Conservation (phyloP, 2,888 invertebrate genomes). For the Lasioglossum figueresi region DNA sequence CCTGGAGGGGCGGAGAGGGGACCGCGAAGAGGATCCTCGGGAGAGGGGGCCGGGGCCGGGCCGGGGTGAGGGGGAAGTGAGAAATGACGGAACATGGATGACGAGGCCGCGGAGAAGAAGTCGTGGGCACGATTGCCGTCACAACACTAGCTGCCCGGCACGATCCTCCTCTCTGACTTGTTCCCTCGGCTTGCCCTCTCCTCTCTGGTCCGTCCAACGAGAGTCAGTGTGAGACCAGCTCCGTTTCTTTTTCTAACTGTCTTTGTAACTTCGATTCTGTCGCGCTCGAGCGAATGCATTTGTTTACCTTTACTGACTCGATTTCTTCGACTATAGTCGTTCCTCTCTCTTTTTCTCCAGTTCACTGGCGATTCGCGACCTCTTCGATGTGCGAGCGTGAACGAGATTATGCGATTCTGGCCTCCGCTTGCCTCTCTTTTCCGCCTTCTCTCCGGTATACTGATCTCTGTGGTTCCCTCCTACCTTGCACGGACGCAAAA, state of each 20-base stretch:
- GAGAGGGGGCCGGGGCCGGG: conserved; percentile 14
- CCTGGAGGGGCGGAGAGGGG: conserved; percentile 24
- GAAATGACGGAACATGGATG: conserved; percentile 65
- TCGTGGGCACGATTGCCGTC: conserved; percentile 81
- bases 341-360: neutral
- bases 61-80: conserved; percentile 18
- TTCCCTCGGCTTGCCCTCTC: conserved; percentile 33
- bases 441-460: conserved; percentile 59
- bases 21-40: conserved; percentile 11
- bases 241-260: neutral
- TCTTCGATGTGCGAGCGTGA: neutral
- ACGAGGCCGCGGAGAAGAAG: conserved; percentile 74
- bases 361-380: neutral
- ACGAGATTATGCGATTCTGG: neutral
- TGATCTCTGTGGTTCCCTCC: conserved; percentile 66
- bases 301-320: neutral
- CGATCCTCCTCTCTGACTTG: conserved; percentile 60
- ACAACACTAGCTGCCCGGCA: conserved; percentile 78
- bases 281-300: neutral
- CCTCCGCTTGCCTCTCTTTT: conserved; percentile 56
- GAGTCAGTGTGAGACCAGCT: neutral
- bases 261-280: neutral
- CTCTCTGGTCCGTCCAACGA: neutral
- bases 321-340: neutral
- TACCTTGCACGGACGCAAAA: conserved; percentile 67